Base-by-base conservation (phyloP, 2,888 invertebrate genomes). In the Drosophila demipolita region DNA sequence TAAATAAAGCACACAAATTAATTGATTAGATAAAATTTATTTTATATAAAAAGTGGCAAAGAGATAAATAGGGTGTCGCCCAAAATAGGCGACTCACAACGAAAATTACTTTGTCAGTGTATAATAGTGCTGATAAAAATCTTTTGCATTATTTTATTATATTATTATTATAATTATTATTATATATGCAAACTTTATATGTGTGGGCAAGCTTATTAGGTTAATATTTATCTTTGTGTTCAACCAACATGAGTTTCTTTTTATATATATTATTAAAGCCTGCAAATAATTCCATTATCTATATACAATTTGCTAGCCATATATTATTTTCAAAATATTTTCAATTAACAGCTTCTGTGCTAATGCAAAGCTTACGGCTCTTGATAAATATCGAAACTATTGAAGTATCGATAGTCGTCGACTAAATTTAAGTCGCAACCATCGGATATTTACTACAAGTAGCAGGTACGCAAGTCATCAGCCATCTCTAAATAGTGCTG, bases 21-120 rank as follows among this genome's bases (percentile, higher is more conserved):
- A 66, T 67, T 78, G 78, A 80, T 75, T 67, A 86, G 87, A 83
- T 86, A 81, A 74, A 52, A 66, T 69, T 35, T 64, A 71, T 23
- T 57, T 62, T 68, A 73, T 66, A 40, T 57, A 86, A 79, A 78
- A 78, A 83, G 33, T 49, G 54, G 67, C 62, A 68, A 69, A 67
- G 42, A 45, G 59, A 73, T 76, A 73, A 66, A 55, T 54, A n/a
- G 29, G 29, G 29, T 38, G 35, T 40, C 38, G 33, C 38, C 26
- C 33, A 42, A 20, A 59, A 38, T 42, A 32, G n/a, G 17, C 52
- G 36, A 38, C 42, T 49, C 50, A 62, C 38, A 74, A 40, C 32
- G 38, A n/a, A 49, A 74, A 67, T 53, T 58, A 36, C 54, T 38
- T 49, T 26, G 58, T 48, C 60, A 45, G 12, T 26, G 20, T 50